Evolutionary conservation across 2,113 vertebrate genomes (phyloP).

Genomic region (Menidia beryllina): DNA sequence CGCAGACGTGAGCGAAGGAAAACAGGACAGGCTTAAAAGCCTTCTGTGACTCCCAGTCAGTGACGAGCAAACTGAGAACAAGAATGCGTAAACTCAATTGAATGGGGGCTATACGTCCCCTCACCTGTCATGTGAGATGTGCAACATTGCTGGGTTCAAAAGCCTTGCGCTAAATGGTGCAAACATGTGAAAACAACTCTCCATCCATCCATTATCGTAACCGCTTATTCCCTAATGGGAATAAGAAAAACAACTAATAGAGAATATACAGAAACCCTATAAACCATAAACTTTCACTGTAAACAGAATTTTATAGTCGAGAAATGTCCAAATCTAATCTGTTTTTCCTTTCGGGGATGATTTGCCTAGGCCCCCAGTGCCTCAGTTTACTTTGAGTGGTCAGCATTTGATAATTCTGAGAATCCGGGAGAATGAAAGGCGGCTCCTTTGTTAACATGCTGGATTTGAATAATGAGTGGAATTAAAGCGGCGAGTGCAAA

Average conservation of each 20-base stretch:
- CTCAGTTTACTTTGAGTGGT: slow-evolving; percentile 67
- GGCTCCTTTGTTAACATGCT: slow-evolving; percentile 43
- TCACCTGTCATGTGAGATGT: neutral
- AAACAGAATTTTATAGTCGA: slow-evolving; percentile 65
- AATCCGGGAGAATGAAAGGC: slow-evolving; percentile 35
- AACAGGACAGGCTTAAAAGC: slow-evolving; percentile 59
- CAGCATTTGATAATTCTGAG: slow-evolving; percentile 67
- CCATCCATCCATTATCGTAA: too few relatives aligned
- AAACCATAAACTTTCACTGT: slow-evolving; percentile 55
- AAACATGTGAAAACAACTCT: too few relatives aligned
- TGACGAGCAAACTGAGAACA: slow-evolving; percentile 47
- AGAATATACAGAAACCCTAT: too few relatives aligned
- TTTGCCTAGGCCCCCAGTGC: slow-evolving; percentile 53
- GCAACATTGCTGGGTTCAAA: slow-evolving; percentile 2
- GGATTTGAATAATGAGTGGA: slow-evolving; percentile 59
- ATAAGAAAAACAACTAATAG: too few relatives aligned
- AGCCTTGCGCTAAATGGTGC: slow-evolving; percentile 31
- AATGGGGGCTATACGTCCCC: slow-evolving; percentile 23
- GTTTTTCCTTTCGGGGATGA: slow-evolving; percentile 62
- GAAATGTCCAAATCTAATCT: slow-evolving; percentile 71
- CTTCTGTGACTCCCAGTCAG: slow-evolving; percentile 52
- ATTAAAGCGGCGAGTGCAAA: slow-evolving; percentile 61
- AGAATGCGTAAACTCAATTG: slow-evolving; percentile 38
- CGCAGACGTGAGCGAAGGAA: slow-evolving; percentile 29
- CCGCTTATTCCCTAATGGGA: too few relatives aligned